phyloP scores from a whole-genome alignment of 2,797 vertebrate genomes.

The Helicolenus hilgendorfi region DNA sequence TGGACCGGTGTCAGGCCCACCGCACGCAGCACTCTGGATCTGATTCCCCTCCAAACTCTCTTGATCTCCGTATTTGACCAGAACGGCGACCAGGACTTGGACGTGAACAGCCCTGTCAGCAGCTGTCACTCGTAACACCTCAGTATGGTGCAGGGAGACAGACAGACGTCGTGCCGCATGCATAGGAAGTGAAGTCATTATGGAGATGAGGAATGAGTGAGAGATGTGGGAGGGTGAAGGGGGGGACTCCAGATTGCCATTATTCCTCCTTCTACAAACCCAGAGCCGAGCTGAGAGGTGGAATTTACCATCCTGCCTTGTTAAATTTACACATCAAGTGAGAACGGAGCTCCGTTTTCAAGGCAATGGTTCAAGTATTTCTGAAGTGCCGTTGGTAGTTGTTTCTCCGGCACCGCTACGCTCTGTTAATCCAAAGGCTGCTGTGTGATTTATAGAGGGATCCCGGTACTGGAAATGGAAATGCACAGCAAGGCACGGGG shows the following conservation, averaged over 20 bases:
- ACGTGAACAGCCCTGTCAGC: constrained; percentile 69
- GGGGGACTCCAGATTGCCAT: constrained; percentile 28
- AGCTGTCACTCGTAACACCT: constrained; percentile 65
- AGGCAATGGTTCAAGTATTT: constrained; percentile 56
- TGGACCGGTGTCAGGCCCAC: constrained; percentile 24
- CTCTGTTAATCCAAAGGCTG: constrained; percentile 66
- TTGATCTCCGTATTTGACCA: constrained; percentile 55
- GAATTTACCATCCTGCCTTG: constrained; percentile 44
- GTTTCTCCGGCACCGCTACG: constrained; percentile 28
- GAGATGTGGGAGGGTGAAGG: constrained; percentile 3
- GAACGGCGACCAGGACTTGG: constrained; percentile 47
- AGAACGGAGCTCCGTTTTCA: constrained; percentile 35
- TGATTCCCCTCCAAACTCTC: not conserved
- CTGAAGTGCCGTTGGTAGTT: constrained; percentile 41
- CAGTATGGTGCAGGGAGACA: constrained; percentile 38
- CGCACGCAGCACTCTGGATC: constrained; percentile 45
- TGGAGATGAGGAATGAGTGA: constrained; percentile 51
- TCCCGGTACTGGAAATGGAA: constrained; percentile 62
- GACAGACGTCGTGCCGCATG: constrained; percentile 41
- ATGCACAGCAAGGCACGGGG: constrained; percentile 57
- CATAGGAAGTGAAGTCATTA: constrained; percentile 70
- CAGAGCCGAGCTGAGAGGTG: not conserved
- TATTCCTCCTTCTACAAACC: constrained; percentile 33
- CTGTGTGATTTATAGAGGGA: constrained; percentile 81
- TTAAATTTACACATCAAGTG: constrained; percentile 54